These are phyloP conservation scores for Pseudochirops cupreus DNA, from an alignment of 2,797 vertebrate genomes.

Conservation along the genomic window DNA sequence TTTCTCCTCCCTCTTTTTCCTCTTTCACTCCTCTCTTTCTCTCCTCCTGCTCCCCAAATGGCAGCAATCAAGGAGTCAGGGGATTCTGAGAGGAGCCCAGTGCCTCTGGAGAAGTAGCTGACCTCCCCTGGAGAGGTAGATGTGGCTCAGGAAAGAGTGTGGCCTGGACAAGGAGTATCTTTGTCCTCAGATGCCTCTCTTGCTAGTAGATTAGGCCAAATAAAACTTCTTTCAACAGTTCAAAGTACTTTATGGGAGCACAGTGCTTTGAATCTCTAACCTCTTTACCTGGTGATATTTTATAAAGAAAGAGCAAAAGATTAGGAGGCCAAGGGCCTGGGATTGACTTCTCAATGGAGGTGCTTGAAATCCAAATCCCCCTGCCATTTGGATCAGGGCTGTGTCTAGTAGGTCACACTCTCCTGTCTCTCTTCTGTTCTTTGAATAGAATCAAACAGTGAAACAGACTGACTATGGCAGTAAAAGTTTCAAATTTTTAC, in stretches of 20 bases:
- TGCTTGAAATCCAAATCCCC: background rate
- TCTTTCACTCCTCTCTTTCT: constrained; percentile 26
- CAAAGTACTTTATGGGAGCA: background rate
- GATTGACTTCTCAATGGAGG: background rate
- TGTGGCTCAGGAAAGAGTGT: constrained; percentile 14
- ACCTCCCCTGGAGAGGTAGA: background rate
- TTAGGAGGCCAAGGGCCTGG: background rate
- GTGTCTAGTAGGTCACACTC: background rate
- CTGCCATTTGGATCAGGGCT: background rate
- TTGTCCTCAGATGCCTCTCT: background rate
- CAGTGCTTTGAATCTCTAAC: constrained; percentile 8
- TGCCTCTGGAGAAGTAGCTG: constrained; percentile 28
- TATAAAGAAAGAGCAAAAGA: background rate
- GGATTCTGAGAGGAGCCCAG: background rate
- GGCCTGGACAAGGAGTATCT: background rate
- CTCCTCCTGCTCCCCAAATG: constrained; percentile 28
- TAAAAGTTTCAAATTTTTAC: constrained; percentile 20
- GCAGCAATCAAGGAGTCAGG: background rate
- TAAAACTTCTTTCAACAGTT: background rate
- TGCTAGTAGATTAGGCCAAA: background rate
- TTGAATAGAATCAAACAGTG: constrained; percentile 15
- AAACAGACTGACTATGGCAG: constrained; percentile 1
- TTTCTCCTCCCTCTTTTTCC: background rate
- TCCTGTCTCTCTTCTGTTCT: constrained; percentile 4
- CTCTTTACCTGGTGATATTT: background rate